phyloP scores from a whole-genome alignment of 2,797 vertebrate genomes.

The Lateolabrax maculatus region DNA sequence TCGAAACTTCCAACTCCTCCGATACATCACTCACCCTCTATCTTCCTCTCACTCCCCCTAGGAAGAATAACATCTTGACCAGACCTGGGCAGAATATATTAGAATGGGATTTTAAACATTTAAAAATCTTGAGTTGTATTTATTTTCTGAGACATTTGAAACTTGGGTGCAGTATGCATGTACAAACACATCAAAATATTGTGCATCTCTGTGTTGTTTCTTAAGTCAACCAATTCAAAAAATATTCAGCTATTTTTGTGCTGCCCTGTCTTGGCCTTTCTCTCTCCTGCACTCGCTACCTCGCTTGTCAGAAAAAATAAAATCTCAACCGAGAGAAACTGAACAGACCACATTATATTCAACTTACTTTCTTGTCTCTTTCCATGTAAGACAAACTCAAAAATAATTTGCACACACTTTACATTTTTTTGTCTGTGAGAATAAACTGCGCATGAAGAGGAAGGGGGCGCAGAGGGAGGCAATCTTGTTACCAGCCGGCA shows the following conservation, averaged over 20 bases:
- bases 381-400: slow-evolving; percentile 72
- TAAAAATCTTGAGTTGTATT: slow-evolving; percentile 33
- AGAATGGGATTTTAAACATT: slow-evolving; percentile 22
- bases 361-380: slow-evolving; percentile 62
- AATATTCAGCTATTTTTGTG: slow-evolving; percentile 14
- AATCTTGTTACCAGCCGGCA: slow-evolving; percentile 86
- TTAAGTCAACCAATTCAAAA: slow-evolving; percentile 20
- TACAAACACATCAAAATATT: slow-evolving; percentile 21
- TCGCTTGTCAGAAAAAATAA: slow-evolving; percentile 56
- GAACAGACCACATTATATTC: slow-evolving; percentile 57
- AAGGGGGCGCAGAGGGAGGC: slow-evolving; percentile 79
- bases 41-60: slow-evolving; percentile 41
- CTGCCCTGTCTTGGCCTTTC: slow-evolving; percentile 22
- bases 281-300: slow-evolving; percentile 43
- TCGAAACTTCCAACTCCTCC: slow-evolving; percentile 65
- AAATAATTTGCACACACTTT: slow-evolving; percentile 81
- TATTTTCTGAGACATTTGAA: neutral
- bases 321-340: slow-evolving; percentile 41
- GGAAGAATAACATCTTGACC: slow-evolving; percentile 54
- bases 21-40: slow-evolving; percentile 53
- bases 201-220: slow-evolving; percentile 1
- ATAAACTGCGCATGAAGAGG: slow-evolving; percentile 84
- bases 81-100: slow-evolving; percentile 43
- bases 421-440: slow-evolving; percentile 71
- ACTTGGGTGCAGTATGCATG: neutral